Evolutionary conservation across 2,888 invertebrate species (phyloP), one percentile per base, ranked within the genome.

Genomic region (Thera obeliscata): DNA sequence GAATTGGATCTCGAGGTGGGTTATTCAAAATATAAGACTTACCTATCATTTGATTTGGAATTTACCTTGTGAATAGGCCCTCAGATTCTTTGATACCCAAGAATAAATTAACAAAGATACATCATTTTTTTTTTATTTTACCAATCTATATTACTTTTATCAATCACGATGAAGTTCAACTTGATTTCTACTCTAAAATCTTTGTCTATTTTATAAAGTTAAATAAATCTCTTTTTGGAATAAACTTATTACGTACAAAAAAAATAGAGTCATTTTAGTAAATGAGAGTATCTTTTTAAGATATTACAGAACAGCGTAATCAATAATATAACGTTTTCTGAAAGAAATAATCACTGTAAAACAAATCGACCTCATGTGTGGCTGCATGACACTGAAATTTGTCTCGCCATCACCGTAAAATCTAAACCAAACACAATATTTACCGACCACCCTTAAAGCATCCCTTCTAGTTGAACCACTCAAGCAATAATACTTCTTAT

Each of bases 341-440:
- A 46, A 61, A 61, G 46, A 48, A 55, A 41, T 22, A 46, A 54
- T 35, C 35, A 55, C 48, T 54, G 61, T 64, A 56, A 61, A 66
- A 64, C 64, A 61, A 56, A 69, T 55, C 62, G 55, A 12, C 49
- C 58, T 69, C 72, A 66, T 33, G 52, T 52, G 67, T 69, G 50
- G 57, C 64, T 77, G 79, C 85, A 80, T 82, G 79, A 78, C 78
- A 66, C 73, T 76, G 74, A 75, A 85, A 82, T 84, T 82, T 81
- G 82, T 84, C 81, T 78, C 78, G 74, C 77, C 78, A 79, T 79
- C 77, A 72, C 75, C 78, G 79, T 83, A 77, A 84, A 86, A 85
- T 83, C 76, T 78, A 81, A 79, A 78, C 75, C 78, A 83, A 86
- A 85, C 78, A 85, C 79, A 22, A 77, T 80, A 73, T 74, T 77